phyloP scores from a whole-genome alignment of 2,113 vertebrate species.

The Bubalus kerabau region DNA sequence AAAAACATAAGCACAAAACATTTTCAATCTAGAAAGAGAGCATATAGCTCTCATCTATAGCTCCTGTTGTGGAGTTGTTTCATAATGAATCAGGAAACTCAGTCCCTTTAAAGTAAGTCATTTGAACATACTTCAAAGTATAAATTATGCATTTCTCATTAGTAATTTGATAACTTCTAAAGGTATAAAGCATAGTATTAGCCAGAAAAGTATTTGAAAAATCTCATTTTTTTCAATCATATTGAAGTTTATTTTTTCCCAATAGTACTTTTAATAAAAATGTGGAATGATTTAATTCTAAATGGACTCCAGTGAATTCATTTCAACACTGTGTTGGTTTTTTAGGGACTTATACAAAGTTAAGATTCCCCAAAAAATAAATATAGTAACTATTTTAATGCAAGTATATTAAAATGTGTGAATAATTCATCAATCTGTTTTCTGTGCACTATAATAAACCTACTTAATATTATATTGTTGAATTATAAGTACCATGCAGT shows the following conservation, averaged over 20 bases:
- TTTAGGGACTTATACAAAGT: neutral
- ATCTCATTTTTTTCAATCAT: neutral
- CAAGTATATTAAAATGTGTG: neutral
- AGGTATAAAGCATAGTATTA: slow-evolving; percentile 54
- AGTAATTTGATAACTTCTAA: slow-evolving; percentile 52
- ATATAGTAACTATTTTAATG: neutral
- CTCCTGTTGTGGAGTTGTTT: neutral
- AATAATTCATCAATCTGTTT: neutral
- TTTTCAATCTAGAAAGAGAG: neutral
- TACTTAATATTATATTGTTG: neutral
- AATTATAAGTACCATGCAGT: neutral
- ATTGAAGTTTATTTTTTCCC: slow-evolving; percentile 3
- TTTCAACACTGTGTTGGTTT: neutral
- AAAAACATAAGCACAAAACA: neutral
- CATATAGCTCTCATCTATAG: neutral
- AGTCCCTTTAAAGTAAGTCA: slow-evolving; percentile 37
- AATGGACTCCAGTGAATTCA: neutral
- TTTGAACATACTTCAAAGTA: slow-evolving; percentile 4
- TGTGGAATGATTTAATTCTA: neutral
- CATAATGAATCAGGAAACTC: neutral
- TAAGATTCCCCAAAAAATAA: neutral
- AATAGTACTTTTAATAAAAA: neutral
- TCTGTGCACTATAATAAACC: neutral
- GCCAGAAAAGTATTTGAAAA: slow-evolving; percentile 6
- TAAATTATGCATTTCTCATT: slow-evolving; percentile 46